Conservation (phyloP, 2,797 vertebrate genomes). For the Lithobates pipiens region DNA sequence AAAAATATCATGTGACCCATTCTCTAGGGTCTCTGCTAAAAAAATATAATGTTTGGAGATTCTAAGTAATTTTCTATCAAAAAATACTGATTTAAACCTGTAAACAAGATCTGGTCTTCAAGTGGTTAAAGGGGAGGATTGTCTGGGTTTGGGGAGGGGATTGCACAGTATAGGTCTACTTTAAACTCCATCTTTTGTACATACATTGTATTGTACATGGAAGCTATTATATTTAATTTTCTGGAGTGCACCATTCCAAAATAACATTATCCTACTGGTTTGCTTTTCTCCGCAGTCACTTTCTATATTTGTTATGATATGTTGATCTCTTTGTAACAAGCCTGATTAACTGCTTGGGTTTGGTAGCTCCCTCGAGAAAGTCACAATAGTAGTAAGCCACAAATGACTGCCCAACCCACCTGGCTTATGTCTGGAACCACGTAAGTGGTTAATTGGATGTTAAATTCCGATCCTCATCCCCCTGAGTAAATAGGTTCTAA, state of each 20-base stretch:
- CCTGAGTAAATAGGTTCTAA: slow-evolving; percentile 75
- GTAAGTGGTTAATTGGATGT: slow-evolving; percentile 79
- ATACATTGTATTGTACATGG: not conserved
- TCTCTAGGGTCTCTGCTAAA: too few relatives aligned
- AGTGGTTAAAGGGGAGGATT: too few relatives aligned
- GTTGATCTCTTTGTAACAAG: slow-evolving; percentile 29
- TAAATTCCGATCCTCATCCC: slow-evolving; percentile 80
- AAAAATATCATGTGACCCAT: too few relatives aligned
- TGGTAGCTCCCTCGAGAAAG: slow-evolving; percentile 17
- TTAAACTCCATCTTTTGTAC: too few relatives aligned
- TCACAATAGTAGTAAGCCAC: slow-evolving; percentile 20
- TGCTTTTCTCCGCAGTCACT: not conserved
- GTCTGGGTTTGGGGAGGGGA: too few relatives aligned
- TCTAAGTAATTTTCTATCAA: too few relatives aligned
- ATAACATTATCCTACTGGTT: not conserved
- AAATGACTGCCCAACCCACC: slow-evolving; percentile 71
- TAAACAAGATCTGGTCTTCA: too few relatives aligned
- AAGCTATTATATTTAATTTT: slow-evolving; percentile 8
- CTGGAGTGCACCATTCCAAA: not conserved
- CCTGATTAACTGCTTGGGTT: slow-evolving; percentile 13
- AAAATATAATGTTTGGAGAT: too few relatives aligned
- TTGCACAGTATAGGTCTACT: too few relatives aligned
- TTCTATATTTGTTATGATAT: slow-evolving; percentile 26
- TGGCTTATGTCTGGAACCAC: slow-evolving; percentile 77
- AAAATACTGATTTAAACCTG: too few relatives aligned